phyloP scores from a whole-genome alignment of 2,888 invertebrate genomes.

The Agriopis marginaria region DNA sequence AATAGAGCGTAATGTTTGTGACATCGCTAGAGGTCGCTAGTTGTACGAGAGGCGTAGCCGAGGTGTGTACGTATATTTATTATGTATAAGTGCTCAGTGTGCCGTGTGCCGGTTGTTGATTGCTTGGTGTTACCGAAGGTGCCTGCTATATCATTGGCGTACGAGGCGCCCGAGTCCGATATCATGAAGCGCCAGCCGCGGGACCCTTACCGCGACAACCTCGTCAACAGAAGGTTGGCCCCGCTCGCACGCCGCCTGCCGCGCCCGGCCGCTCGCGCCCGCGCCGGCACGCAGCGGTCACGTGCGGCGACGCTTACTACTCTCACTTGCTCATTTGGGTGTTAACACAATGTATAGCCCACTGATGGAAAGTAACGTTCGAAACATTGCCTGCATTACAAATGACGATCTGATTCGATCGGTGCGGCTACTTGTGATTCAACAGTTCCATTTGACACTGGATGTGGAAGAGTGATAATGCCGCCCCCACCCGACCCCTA shows the following conservation, averaged over 20 bases:
- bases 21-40: constrained; percentile 64
- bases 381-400: constrained; percentile 37
- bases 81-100: constrained; percentile 63
- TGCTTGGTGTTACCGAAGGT: constrained; percentile 91
- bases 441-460: constrained; percentile 73
- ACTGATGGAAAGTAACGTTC: constrained; percentile 50
- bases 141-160: constrained; percentile 99
- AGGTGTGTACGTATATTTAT: constrained; percentile 70
- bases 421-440: constrained; percentile 77
- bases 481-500: constrained; percentile 48
- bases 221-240: constrained; percentile 98
- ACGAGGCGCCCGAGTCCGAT: constrained; percentile 99
- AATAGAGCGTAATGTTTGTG: constrained; percentile 58
- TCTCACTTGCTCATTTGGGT: constrained; percentile 70
- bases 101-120: constrained; percentile 71
- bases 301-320: constrained; percentile 67
- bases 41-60: constrained; percentile 57
- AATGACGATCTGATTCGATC: constrained; percentile 54
- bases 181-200: constrained; percentile 99
- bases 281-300: constrained; percentile 42
- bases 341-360: constrained; percentile 76
- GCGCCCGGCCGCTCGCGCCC: constrained; percentile 34
- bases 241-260: constrained; percentile 50
- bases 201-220: constrained; percentile 99
- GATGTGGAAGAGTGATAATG: constrained; percentile 85